Evolutionary conservation across 2,797 vertebrate species (phyloP).

Genomic region (Macropodus opercularis): DNA sequence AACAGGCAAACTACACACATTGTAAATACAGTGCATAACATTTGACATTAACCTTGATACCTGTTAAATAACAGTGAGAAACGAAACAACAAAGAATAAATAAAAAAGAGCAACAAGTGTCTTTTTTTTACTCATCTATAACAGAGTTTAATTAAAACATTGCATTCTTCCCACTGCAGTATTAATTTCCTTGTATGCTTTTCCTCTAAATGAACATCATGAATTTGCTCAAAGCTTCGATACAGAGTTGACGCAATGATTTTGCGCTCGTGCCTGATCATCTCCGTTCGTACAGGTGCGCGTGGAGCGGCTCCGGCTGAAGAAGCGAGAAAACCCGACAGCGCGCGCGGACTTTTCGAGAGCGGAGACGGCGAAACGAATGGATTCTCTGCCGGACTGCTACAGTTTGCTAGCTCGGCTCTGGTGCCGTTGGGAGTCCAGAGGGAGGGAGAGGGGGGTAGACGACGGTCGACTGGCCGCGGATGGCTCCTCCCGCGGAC

Average conservation of each 20-base stretch:
- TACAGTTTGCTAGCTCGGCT: conserved; percentile 27
- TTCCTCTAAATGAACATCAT: neutral
- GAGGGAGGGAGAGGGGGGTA: neutral
- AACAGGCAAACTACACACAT: neutral
- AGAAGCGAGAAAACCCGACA: neutral
- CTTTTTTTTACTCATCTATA: neutral
- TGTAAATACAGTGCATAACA: neutral
- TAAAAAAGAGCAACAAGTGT: conserved; percentile 52
- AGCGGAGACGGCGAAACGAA: neutral
- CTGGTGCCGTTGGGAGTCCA: conserved; percentile 17
- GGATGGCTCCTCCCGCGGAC: conserved; percentile 72
- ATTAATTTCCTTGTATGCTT: neutral
- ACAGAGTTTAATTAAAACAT: neutral
- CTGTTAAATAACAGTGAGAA: neutral
- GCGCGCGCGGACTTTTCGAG: neutral
- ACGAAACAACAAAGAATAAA: neutral
- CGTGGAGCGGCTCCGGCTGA: neutral
- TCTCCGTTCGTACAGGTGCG: conserved; percentile 46
- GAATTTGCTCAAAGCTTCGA: too few relatives aligned
- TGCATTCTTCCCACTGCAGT: too few relatives aligned
- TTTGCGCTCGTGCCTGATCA: neutral
- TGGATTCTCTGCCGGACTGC: conserved; percentile 24
- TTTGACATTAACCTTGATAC: neutral
- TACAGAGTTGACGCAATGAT: neutral
- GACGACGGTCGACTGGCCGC: conserved; percentile 18